These are phyloP conservation scores for Liodrosophila aerea DNA, from an alignment of 2,888 invertebrate species.

Conservation along the genomic window DNA sequence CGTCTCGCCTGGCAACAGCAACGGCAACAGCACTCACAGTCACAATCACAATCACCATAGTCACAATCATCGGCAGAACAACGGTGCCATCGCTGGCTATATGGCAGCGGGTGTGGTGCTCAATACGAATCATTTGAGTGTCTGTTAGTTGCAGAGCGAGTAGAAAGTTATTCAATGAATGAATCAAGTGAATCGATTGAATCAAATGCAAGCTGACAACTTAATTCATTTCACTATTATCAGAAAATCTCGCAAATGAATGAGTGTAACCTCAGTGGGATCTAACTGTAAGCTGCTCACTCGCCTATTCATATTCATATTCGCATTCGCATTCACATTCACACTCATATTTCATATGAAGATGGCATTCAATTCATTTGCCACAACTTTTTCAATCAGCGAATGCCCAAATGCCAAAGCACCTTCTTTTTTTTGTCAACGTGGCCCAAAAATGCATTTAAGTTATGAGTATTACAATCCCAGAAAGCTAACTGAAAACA, in stretches of 20 bases:
- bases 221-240: too few species aligned
- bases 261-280: too few species aligned
- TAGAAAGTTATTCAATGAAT: constrained; percentile 3
- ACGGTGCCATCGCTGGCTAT: constrained; percentile 74
- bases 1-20: constrained; percentile 34
- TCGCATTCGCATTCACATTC: constrained; percentile 17
- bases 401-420: constrained; percentile 33
- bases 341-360: constrained; percentile 3
- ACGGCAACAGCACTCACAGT: constrained; percentile 13
- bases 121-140: constrained; percentile 81
- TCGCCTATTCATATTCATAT: too few species aligned
- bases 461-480: constrained; percentile 40
- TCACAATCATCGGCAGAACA: constrained; percentile 48
- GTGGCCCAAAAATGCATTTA: constrained; percentile 66
- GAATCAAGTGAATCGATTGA: too few species aligned
- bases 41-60: constrained; percentile 34
- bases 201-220: constrained; percentile 1
- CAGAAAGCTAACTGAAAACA: constrained; percentile 16
- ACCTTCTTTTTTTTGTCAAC: constrained; percentile 46
- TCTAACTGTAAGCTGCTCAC: too few species aligned
- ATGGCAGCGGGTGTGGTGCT: constrained; percentile 82
- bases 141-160: constrained; percentile 76
- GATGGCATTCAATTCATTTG: constrained; percentile 39
- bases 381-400: constrained; percentile 52
- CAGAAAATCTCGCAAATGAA: too few species aligned